A percentile compares a stretch with the other conserved stretches of the same genome.
Evolutionary conservation across 2,113 vertebrate genomes (phyloP).

Genomic region (Echinops telfairi): DNA sequence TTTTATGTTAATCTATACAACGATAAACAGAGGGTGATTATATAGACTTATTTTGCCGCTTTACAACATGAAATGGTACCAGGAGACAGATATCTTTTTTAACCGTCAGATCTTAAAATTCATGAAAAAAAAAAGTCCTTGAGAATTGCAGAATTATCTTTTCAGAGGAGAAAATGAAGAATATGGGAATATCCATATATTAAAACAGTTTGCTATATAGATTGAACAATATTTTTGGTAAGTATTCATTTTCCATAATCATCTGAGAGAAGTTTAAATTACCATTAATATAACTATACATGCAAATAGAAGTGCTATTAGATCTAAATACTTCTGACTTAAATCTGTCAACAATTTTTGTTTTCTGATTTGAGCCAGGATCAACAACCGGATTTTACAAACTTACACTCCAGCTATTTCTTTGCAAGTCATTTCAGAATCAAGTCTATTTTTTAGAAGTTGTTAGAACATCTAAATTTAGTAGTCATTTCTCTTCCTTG

Average conservation of each 20-base stretch:
- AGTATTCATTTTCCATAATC: slow-evolving; percentile 59
- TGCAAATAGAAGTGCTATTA: background rate
- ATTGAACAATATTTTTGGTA: background rate
- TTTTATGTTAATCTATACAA: background rate
- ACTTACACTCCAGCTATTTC: background rate
- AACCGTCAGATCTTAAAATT: slow-evolving; percentile 30
- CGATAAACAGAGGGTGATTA: background rate
- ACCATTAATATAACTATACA: slow-evolving; percentile 15
- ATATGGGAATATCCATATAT: background rate
- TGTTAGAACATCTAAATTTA: slow-evolving; percentile 7
- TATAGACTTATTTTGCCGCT: background rate
- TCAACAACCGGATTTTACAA: slow-evolving; percentile 39
- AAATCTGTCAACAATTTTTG: background rate
- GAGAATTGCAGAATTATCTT: slow-evolving; percentile 43
- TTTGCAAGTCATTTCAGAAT: slow-evolving; percentile 49
- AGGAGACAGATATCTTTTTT: slow-evolving; percentile 1
- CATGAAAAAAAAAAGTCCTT: slow-evolving; percentile 2
- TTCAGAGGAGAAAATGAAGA: slow-evolving; percentile 44
- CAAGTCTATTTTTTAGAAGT: background rate
- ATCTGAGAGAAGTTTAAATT: slow-evolving; percentile 36
- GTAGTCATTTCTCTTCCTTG: background rate
- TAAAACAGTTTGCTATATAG: slow-evolving; percentile 10
- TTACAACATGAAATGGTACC: background rate
- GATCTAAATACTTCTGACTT: too few species aligned
- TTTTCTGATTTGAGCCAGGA: slow-evolving; percentile 26